These are phyloP conservation scores for Thyatira batis DNA, from an alignment of 2,888 invertebrate species.

Conservation along the genomic window DNA sequence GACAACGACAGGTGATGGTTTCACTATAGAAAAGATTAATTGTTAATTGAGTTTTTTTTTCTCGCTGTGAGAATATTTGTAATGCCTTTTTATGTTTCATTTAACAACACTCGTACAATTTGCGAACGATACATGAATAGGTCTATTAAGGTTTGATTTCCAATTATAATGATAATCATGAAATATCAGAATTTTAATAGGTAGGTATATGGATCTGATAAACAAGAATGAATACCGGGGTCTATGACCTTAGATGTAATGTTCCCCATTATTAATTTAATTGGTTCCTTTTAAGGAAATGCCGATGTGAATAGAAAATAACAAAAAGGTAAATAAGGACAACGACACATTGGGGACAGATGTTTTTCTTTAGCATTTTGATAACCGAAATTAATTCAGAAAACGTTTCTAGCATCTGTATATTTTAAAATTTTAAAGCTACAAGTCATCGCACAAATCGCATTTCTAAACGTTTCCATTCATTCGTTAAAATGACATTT, in stretches of 20 bases:
- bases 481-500: slow-evolving; percentile 32
- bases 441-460: slow-evolving; percentile 54
- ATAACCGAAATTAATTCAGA: slow-evolving; percentile 26
- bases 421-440: slow-evolving; percentile 36
- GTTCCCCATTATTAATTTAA: not conserved
- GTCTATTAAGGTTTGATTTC: not conserved
- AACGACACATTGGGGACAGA: slow-evolving; percentile 16
- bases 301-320: not conserved
- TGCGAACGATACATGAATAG: not conserved
- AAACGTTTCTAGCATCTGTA: slow-evolving; percentile 31
- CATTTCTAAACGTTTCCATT: slow-evolving; percentile 27
- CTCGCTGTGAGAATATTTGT: not conserved
- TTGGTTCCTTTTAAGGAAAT: slow-evolving; percentile 13
- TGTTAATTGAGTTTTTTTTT: slow-evolving; percentile 21
- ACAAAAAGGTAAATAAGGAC: not conserved
- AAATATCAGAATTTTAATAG: not conserved
- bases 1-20: slow-evolving; percentile 41
- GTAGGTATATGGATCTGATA: not conserved
- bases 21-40: slow-evolving; percentile 37
- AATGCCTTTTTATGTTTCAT: not conserved
- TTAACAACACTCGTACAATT: not conserved
- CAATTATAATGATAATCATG: not conserved
- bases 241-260: not conserved
- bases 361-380: slow-evolving; percentile 17
- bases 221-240: not conserved